Base-by-base conservation (phyloP, 2,113 vertebrate genomes). In the Hyperopisus bebe region DNA sequence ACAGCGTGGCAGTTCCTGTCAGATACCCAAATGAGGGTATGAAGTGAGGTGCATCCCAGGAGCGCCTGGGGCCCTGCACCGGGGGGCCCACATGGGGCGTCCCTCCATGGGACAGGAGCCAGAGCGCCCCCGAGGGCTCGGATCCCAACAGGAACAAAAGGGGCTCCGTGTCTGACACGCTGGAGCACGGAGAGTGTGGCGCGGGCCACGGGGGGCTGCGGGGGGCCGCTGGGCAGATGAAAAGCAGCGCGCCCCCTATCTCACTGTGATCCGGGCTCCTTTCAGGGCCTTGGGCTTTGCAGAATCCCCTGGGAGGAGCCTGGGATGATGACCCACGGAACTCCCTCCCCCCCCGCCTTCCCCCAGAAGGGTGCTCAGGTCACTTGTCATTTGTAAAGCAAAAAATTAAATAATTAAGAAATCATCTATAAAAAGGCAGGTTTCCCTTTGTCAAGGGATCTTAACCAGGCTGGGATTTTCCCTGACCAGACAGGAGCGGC, bases 221-320 rank as follows among this genome's bases (percentile, higher is more conserved):
- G 70, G 48, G 31, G 77, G 77, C 7, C 31, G 51, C 39, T n/a
- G 48, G 39, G 10, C 21, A 4, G 21, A 48, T 82, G 35, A 46
- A 89, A 89, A 83, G 77, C 62, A n/a, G 17, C 74, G 15, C 35
- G 19, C 19, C 58, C 50, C 44, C 55, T 31, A 27, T 27, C 47
- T 58, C 48, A 70, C 83, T 90, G 89, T 90, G 74, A 90, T 89
- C 35, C n/a, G 24, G 19, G 51, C 88, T 83, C 27, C 62, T 46
- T 83, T 51, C 8, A 82, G 17, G 50, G 24, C 66, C 88, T 50
- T 11, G n/a, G 62, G 62, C 27, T 84, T 53, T 47, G 9, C 53
- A 55, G 13, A 58, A 58, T 17, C n/a, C 21, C 15, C 70, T 10
- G 48, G 53, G 88, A 51, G 48, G 62, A 31, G 62, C n/a, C n/a